Base-by-base conservation (phyloP, 2,113 vertebrate genomes). In the Gymnocephalus cernua region DNA sequence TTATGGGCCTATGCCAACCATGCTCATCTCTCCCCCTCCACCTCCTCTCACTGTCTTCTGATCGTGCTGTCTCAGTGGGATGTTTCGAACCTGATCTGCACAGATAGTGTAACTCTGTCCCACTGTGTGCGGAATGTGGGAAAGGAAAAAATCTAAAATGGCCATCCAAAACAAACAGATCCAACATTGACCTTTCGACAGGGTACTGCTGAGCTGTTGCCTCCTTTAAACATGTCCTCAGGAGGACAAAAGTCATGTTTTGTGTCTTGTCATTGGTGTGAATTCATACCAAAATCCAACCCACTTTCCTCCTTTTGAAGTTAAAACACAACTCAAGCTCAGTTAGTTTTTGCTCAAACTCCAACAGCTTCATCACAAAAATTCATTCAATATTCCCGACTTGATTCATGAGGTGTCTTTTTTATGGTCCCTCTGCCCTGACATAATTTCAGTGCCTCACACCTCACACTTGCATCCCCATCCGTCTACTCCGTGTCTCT, bases 11-110 rank as follows among this genome's bases (percentile, higher is more conserved):
- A 2, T 3, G 61, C 69, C 70, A 62, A 27, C 53, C 12, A 63
- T 13, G 29, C 61, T 72, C 70, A 18, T 48, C 53, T 25, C 45
- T 16, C 45, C 18, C 68, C 82, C 27, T 58, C 54, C 56, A 51
- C 47, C 25, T 65, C 47, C 53, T 80, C 78, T 73, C 57, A 32
- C 66, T 58, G 21, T 57, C 57, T 47, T 83, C 77, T 80, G 71
- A 84, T 89, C 84, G 67, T 78, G 84, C 89, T 85, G 86, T 15
- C 79, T 85, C 87, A 85, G 83, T 79, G 70, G 61, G 85, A 86
- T 83, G 73, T 83, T 75, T 73, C 27, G 76, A 93, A 93, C 86
- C 70, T 35, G 89, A 93, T 92, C 91, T 67, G 73, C 41, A 14
- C 74, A 81, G 87, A 88, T 89, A 85, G 47, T 56, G 61, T 89